These are phyloP conservation scores for Polylopha cassiicola DNA, from an alignment of 2,888 invertebrate species.

Conservation along the genomic window DNA sequence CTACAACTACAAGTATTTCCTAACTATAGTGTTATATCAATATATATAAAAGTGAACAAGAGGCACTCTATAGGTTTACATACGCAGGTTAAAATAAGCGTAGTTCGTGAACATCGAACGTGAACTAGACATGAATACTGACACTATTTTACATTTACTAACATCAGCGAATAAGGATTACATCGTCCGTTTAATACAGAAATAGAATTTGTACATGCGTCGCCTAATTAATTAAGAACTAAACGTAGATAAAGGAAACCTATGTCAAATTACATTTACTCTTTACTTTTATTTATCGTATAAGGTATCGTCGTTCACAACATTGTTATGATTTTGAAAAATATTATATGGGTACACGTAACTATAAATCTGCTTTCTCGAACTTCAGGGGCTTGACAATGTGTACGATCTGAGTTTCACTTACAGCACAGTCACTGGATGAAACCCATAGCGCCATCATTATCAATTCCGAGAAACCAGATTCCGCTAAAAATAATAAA, in stretches of 20 bases:
- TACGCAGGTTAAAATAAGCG: slow-evolving; percentile 74
- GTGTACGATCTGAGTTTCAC: no score
- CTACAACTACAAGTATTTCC: slow-evolving; percentile 54
- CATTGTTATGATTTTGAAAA: slow-evolving; percentile 53
- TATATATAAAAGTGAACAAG: slow-evolving; percentile 78
- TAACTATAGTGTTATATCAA: slow-evolving; percentile 69
- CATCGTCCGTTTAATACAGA: slow-evolving; percentile 32
- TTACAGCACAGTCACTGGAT: no score
- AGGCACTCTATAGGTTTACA: slow-evolving; percentile 77
- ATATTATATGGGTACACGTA: slow-evolving; percentile 49
- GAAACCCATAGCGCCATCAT: no score
- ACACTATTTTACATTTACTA: slow-evolving; percentile 43
- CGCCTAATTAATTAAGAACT: slow-evolving; percentile 37
- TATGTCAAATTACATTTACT: slow-evolving; percentile 59
- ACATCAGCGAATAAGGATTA: slow-evolving; percentile 41
- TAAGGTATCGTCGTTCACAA: slow-evolving; percentile 73
- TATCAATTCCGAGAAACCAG: slow-evolving; percentile 7
- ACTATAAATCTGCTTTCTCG: slow-evolving; percentile 38
- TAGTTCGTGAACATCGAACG: slow-evolving; percentile 67
- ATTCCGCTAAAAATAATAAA: slow-evolving; percentile 20
- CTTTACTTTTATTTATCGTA: slow-evolving; percentile 60
- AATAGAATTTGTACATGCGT: slow-evolving; percentile 33
- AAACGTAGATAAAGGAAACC: slow-evolving; percentile 36
- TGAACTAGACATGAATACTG: slow-evolving; percentile 49
- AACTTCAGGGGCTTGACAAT: no score